Conservation (phyloP, 2,888 invertebrate species). For the Lasioglossum villosulum region DNA sequence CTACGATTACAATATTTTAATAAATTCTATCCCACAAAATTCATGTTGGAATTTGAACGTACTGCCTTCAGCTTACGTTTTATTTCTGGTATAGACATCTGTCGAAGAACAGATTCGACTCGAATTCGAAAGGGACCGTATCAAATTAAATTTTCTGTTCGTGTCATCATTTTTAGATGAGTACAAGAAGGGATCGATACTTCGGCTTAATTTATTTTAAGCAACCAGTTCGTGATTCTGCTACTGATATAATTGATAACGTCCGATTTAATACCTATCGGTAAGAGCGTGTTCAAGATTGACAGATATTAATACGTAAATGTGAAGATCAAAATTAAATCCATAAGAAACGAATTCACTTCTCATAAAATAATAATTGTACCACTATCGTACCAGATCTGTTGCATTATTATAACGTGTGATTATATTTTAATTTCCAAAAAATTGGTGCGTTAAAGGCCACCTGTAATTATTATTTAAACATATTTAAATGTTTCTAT, state of each 20-base stretch:
- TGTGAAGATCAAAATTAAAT: background rate
- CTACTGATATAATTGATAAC: background rate
- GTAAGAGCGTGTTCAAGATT: background rate
- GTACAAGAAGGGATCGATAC: background rate
- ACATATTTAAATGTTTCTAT: background rate
- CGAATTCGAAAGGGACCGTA: no score
- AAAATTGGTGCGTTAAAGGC: no score
- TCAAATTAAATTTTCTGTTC: background rate
- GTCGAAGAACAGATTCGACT: background rate
- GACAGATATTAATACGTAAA: background rate
- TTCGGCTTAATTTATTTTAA: background rate
- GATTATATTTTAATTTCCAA: no score
- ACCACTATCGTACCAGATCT: background rate
- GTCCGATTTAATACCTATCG: background rate
- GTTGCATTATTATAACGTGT: background rate
- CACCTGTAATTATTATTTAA: background rate
- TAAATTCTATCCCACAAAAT: background rate
- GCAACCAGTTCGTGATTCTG: background rate
- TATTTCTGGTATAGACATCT: background rate
- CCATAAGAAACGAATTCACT: no score
- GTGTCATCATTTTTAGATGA: background rate
- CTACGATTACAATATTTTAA: no score
- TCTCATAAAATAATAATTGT: no score
- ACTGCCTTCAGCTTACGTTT: background rate
- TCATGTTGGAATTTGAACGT: background rate